Base-by-base conservation (phyloP, 2,113 vertebrate species). In the Prionailurus viverrinus region DNA sequence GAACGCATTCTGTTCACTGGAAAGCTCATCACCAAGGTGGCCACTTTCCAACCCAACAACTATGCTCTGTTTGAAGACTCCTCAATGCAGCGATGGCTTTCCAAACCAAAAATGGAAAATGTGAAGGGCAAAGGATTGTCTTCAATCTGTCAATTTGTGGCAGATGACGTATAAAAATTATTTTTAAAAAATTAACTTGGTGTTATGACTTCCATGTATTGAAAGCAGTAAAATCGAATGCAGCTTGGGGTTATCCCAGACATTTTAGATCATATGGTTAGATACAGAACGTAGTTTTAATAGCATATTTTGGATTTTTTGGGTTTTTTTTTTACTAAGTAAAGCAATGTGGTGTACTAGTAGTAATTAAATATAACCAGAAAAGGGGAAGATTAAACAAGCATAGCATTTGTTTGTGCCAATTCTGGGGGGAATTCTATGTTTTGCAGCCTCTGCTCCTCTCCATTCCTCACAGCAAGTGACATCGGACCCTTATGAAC, bases 381-480 rank as follows among this genome's bases (percentile, higher is more conserved):
- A 63, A 89, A 73, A 25, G 14, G 55, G 68, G 84, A 78, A 51
- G 65, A 61, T 61, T 65, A 96, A 66, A 27, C 11, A 14, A n/a
- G 41, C 79, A 25, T 79, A 33, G 29, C 27, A 31, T 23, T 36
- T 1, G 1, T 48, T 33, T 36, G 71, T 74, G 31, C 8, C n/a
- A 63, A 69, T 91, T 95, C 91, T 79, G 29, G 15, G n/a, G 91
- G 41, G 41, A 94, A 91, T 73, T 88, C 68, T 36, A n/a, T 12
- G 7, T 53, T 85, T 85, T 66, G 84, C 16, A 4, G 29, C 8
- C 68, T 61, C 68, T 33, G 36, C 3, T 10, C 27, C 4, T 53
- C 51, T 63, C 53, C 11, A 11, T 25, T 79, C 36, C 88, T 92
- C 48, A 76, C 10, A 51, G 21, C 4, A 88, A 76, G 48, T 45